Conservation (phyloP, 2,888 invertebrate genomes). For the Agonum fuliginosum region DNA sequence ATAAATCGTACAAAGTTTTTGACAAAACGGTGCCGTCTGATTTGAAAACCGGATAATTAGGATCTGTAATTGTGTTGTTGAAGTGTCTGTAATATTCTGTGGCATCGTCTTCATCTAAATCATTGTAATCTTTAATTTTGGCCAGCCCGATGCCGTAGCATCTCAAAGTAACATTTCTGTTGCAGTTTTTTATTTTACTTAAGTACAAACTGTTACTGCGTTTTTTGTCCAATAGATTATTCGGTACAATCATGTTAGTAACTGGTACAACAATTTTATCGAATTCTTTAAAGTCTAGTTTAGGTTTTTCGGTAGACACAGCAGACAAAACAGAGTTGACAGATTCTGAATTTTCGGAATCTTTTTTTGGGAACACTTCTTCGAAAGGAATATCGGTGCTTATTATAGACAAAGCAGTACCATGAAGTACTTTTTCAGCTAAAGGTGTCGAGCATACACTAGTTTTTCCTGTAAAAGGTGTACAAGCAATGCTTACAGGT, state of each 20-base stretch:
- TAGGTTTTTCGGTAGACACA: constrained; percentile 22
- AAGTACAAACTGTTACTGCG: constrained; percentile 72
- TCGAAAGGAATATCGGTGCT: constrained; percentile 75
- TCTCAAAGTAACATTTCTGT: constrained; percentile 73
- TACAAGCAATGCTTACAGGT: constrained; percentile 63
- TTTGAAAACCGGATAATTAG: constrained; percentile 85
- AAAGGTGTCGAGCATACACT: constrained; percentile 87
- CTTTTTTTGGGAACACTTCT: constrained; percentile 61
- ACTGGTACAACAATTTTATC: constrained; percentile 68
- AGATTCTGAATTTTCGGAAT: constrained; percentile 52
- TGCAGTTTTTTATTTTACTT: constrained; percentile 3
- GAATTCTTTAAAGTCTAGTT: constrained; percentile 67
- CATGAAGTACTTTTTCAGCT: constrained; percentile 85
- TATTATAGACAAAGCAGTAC: constrained; percentile 84
- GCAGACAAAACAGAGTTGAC: constrained; percentile 56
- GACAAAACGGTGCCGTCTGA: constrained; percentile 85
- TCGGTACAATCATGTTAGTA: constrained; percentile 61
- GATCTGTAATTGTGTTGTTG: constrained; percentile 85
- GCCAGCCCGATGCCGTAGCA: constrained; percentile 74
- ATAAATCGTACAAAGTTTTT: constrained; percentile 82
- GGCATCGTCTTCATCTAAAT: constrained; percentile 64
- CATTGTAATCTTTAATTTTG: constrained; percentile 67
- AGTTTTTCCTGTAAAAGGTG: constrained; percentile 80
- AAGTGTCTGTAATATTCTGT: constrained; percentile 71
- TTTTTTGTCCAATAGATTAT: constrained; percentile 66